Conservation (phyloP, 2,113 vertebrate genomes). For the Tenebrosternarchus preto region DNA sequence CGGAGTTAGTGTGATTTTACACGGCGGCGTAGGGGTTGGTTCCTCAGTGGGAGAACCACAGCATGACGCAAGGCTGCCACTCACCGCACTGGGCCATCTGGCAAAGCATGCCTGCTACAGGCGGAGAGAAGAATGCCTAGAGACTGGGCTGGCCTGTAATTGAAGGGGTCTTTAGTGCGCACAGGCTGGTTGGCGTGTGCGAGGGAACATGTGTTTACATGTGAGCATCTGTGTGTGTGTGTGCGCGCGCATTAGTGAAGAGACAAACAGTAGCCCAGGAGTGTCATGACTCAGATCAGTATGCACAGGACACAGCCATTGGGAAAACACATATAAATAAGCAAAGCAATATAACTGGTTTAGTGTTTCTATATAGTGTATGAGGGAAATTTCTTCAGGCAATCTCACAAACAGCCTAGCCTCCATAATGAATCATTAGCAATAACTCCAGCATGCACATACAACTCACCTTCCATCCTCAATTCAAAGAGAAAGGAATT, state of each 20-base stretch:
- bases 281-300: constrained; percentile 28
- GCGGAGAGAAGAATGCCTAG: constrained; percentile 19
- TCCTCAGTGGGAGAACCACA: background rate
- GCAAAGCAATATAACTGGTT: constrained; percentile 5
- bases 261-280: constrained; percentile 49
- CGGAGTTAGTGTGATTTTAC: background rate
- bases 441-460: constrained; percentile 49
- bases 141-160: constrained; percentile 40
- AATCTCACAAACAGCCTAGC: constrained; percentile 70
- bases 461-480: constrained; percentile 5
- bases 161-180: constrained; percentile 50
- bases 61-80: constrained; percentile 19
- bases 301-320: constrained; percentile 29
- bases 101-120: constrained; percentile 23
- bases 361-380: constrained; percentile 61
- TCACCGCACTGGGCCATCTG: constrained; percentile 23
- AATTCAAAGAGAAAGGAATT: background rate
- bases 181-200: constrained; percentile 32
- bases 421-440: constrained; percentile 60
- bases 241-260: constrained; percentile 41
- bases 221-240: constrained; percentile 19
- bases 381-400: constrained; percentile 51
- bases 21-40: background rate
- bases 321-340: constrained; percentile 59
- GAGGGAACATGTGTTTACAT: constrained; percentile 10